Percentiles rank a stretch among this genome's conserved stretches.
These are phyloP conservation scores for Callaeas wilsoni DNA, from an alignment of 2,113 vertebrate species.

Conservation along the genomic window DNA sequence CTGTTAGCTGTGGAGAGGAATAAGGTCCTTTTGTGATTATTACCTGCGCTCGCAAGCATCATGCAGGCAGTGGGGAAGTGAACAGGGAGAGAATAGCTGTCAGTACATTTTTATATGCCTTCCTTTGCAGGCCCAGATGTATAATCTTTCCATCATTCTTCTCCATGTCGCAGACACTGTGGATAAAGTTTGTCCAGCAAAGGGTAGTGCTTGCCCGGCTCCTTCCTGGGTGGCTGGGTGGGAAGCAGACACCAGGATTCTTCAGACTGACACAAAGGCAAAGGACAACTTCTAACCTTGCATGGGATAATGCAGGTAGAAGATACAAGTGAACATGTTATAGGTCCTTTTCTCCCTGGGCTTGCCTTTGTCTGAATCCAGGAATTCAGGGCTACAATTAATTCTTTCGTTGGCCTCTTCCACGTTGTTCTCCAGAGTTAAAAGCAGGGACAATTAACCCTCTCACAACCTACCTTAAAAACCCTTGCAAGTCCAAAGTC, in stretches of 20 bases:
- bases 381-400: background rate
- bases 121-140: background rate
- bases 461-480: slow-evolving; percentile 79
- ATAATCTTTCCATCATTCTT: background rate
- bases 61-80: background rate
- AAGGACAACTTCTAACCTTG: background rate
- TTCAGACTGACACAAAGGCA: background rate
- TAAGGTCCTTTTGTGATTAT: background rate
- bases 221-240: background rate
- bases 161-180: background rate
- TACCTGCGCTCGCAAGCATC: background rate
- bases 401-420: background rate
- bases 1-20: background rate
- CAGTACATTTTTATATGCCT: background rate
- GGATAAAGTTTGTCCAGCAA: background rate
- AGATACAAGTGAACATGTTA: background rate
- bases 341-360: background rate
- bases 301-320: background rate
- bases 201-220: background rate
- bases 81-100: background rate
- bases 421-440: background rate
- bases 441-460: background rate
- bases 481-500: slow-evolving; percentile 96
- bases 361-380: background rate
- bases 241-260: background rate